A percentile compares a stretch with the other conserved stretches of the same genome.
Evolutionary conservation across 2,113 vertebrate species (phyloP).

Genomic region (Platanista minor): DNA sequence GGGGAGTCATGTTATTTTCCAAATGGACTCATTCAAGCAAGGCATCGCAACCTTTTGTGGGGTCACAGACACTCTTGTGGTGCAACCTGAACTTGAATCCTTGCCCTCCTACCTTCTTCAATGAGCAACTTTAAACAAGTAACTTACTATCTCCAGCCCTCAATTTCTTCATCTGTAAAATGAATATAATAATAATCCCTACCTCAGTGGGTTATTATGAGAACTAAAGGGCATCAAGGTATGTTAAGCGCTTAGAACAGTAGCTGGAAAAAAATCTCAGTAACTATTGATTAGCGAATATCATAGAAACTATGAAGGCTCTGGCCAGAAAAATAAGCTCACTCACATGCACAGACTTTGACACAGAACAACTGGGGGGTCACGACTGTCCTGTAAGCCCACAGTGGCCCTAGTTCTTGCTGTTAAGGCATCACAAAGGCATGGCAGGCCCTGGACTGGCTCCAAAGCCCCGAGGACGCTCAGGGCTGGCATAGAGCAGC

Average conservation of each 20-base stretch:
- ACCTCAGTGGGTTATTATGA: neutral
- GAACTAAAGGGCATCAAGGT: neutral
- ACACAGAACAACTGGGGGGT: neutral
- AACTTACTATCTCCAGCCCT: neutral
- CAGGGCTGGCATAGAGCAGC: neutral
- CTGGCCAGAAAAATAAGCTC: conserved; percentile 18
- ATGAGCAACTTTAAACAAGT: neutral
- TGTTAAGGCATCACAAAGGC: neutral
- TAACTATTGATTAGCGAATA: neutral
- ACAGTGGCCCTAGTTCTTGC: neutral
- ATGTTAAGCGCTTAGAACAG: neutral
- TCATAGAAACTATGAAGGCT: neutral
- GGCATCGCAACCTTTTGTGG: neutral
- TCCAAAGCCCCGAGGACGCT: conserved; percentile 18
- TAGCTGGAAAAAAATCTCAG: neutral
- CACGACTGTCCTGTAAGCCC: neutral
- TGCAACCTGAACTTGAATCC: neutral
- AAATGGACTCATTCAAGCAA: neutral
- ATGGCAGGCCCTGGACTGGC: neutral
- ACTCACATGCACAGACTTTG: neutral
- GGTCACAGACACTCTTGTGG: neutral
- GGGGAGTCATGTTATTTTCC: neutral
- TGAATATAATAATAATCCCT: neutral
- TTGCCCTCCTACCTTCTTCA: neutral
- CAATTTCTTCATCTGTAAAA: neutral